Base-by-base conservation (phyloP, 2,113 vertebrate species). In the Ammodytes marinus region DNA sequence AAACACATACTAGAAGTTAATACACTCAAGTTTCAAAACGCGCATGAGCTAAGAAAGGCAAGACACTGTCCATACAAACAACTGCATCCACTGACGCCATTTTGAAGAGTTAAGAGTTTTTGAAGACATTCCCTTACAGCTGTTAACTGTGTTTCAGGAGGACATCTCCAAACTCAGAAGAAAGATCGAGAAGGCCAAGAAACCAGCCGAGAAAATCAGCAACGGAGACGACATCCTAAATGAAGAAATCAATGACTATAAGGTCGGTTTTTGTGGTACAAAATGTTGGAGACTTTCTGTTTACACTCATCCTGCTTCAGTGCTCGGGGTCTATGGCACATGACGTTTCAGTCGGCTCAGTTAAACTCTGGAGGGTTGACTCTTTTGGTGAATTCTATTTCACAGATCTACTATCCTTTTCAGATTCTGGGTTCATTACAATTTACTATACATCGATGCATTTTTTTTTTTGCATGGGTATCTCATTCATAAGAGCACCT, bases 191-290 rank as follows among this genome's bases (percentile, higher is more conserved):
- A 97, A 97, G 63, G 97, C 97, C 35, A 99, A 99, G 95, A 99
- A 99, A 77, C 97, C 98, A 15, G 98, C 97, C 0, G 98, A 99
- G 91, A 96, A 97, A 84, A 97, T 98, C 72, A 97, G 97, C 86
- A 99, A 97, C 14, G 98, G 97, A 84, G 98, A 99, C 57, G 97
- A 99, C 67, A 98, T 99, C 81, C 74, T 99, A n/a, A 98, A 99
- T 89, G 97, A 99, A 86, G 98, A 99, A 89, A 99, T 99, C 72
- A 99, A 97, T 79, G 98, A 99, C 59, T 99, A 98, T 87, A 99
- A 98, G 95, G 98, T 98, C 17, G 1, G 79, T 69, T 76, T 49
- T 2, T 5, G 8, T 17, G 9, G 7, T n/a, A 3, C 6, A 35
- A 19, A 57, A 19, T 17, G 10, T 0, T 27, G 37, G 40, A 17